Percentiles rank a stretch among this genome's conserved stretches.
phyloP scores from a whole-genome alignment of 2,113 vertebrate genomes.

The Passer montanus region DNA sequence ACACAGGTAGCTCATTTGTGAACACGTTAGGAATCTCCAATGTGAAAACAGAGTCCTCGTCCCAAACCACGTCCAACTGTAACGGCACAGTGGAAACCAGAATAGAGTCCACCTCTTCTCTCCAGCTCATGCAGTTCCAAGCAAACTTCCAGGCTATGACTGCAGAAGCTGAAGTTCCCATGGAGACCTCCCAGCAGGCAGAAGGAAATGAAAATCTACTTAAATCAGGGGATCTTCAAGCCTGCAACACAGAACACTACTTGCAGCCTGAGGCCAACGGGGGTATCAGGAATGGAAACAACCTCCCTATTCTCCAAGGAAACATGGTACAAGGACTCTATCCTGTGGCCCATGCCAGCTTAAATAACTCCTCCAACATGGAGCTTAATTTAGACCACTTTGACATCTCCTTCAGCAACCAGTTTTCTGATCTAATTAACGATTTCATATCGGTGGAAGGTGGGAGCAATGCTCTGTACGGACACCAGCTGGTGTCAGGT shows the following conservation, averaged over 20 bases:
- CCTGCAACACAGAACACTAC: constrained; percentile 90
- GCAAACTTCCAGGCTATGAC: constrained; percentile 88
- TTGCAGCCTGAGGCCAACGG: constrained; percentile 86
- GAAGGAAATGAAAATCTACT: constrained; percentile 87
- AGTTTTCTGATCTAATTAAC: constrained; percentile 99
- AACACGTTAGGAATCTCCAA: constrained; percentile 70
- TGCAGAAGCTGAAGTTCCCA: constrained; percentile 82
- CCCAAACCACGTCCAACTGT: constrained; percentile 86
- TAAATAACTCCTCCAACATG: constrained; percentile 84
- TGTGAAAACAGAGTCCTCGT: constrained; percentile 90
- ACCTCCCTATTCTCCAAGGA: constrained; percentile 90
- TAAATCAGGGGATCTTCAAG: constrained; percentile 90
- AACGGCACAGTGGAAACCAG: constrained; percentile 84
- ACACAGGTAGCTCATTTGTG: constrained; percentile 76
- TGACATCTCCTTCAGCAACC: constrained; percentile 98
- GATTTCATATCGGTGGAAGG: constrained; percentile 98
- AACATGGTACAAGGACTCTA: constrained; percentile 94
- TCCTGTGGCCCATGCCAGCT: constrained; percentile 85
- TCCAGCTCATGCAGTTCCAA: constrained; percentile 97
- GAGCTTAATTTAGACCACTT: constrained; percentile 99
- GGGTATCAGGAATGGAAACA: constrained; percentile 76
- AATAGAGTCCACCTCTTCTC: constrained; percentile 82
- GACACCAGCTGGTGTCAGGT: constrained; percentile 90
- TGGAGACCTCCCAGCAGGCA: constrained; percentile 79
- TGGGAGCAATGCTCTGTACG: constrained; percentile 85